Percentiles rank a stretch among this genome's conserved stretches.
These are phyloP conservation scores for Coregonus clupeaformis DNA, from an alignment of 2,113 vertebrate genomes.

Conservation along the genomic window DNA sequence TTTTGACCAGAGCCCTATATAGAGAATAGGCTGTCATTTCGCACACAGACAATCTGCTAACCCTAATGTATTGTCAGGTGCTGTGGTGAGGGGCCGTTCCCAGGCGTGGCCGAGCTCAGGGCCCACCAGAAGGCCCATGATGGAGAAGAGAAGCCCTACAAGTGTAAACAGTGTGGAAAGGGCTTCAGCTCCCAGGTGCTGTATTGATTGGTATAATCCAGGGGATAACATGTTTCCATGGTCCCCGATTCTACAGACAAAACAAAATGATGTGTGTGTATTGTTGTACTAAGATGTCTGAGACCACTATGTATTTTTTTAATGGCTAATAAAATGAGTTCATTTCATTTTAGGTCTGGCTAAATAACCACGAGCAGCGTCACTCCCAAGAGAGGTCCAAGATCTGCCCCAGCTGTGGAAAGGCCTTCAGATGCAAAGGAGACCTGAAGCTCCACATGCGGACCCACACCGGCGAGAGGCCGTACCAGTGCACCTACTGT, in stretches of 20 bases:
- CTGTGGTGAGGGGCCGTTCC: slow-evolving; percentile 37
- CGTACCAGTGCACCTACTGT: slow-evolving; percentile 69
- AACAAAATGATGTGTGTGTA: no score
- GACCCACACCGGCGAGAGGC: slow-evolving; percentile 69
- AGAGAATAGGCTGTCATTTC: no score
- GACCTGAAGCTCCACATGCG: slow-evolving; percentile 72
- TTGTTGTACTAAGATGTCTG: no score
- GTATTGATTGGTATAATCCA: no score
- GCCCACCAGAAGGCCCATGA: slow-evolving; percentile 64
- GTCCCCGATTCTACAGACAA: no score
- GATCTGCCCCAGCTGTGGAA: slow-evolving; percentile 62
- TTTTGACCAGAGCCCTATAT: no score
- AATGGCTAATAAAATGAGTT: no score
- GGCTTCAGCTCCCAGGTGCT: slow-evolving; percentile 63
- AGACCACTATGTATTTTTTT: no score
- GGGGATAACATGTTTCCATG: no score
- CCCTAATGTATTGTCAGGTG: no score
- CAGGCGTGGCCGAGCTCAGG: slow-evolving; percentile 67
- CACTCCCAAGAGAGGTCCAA: slow-evolving; percentile 66
- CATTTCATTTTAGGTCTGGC: slow-evolving; percentile 44
- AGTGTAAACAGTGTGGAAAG: slow-evolving; percentile 71
- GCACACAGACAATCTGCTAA: no score
- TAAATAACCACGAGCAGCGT: slow-evolving; percentile 64
- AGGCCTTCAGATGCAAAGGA: slow-evolving; percentile 66
- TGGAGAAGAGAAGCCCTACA: slow-evolving; percentile 58